phyloP scores from a whole-genome alignment of 2,797 vertebrate genomes.

The Anguilla marmorata region DNA sequence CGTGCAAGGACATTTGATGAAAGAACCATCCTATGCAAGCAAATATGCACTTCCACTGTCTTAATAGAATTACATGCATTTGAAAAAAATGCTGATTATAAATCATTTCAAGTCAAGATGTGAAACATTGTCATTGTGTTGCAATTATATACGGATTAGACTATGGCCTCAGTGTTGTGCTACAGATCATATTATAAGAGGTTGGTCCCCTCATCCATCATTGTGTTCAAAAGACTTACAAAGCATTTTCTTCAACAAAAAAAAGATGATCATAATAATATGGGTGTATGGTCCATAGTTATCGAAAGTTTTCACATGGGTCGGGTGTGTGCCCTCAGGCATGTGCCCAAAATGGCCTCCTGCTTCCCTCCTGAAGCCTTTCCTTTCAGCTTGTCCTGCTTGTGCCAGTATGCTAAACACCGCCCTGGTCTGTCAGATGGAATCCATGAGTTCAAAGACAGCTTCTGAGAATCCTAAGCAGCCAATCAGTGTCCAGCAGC shows the following conservation, averaged over 20 bases:
- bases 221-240: background rate
- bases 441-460: background rate
- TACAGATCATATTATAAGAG: background rate
- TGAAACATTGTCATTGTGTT: background rate
- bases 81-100: background rate
- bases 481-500: slow-evolving; percentile 1
- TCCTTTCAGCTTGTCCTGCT: background rate
- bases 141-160: background rate
- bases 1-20: background rate
- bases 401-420: background rate
- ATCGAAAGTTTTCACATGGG: background rate
- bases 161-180: background rate
- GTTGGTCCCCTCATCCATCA: background rate
- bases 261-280: background rate
- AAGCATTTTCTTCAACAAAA: background rate
- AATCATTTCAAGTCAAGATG: background rate
- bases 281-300: background rate
- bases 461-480: background rate
- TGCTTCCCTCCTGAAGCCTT: background rate
- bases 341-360: background rate
- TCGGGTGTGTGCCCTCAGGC: background rate
- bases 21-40: background rate
- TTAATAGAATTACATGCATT: background rate
- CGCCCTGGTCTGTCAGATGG: background rate
- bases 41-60: background rate